phyloP scores from a whole-genome alignment of 2,888 invertebrate species.

The Euplagia quadripunctaria region DNA sequence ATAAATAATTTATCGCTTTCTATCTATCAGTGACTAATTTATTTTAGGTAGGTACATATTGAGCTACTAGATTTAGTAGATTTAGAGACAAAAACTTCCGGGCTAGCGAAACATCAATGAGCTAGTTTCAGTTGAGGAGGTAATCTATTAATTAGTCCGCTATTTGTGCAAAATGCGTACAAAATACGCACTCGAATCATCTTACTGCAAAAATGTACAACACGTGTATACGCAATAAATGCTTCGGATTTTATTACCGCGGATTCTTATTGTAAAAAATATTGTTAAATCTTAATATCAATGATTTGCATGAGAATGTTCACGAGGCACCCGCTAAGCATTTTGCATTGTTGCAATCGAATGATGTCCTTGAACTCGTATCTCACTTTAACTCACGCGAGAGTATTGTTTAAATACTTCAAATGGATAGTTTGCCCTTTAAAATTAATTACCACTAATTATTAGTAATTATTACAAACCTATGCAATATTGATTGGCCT shows the following conservation, averaged over 20 bases:
- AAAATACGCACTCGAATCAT: not conserved
- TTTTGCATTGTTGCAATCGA: conserved; percentile 9
- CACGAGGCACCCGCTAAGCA: not conserved
- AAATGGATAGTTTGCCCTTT: not conserved
- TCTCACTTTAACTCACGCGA: not conserved
- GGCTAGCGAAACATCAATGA: not conserved
- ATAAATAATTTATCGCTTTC: too few relatives aligned
- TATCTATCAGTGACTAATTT: too few relatives aligned
- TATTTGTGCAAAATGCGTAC: not conserved
- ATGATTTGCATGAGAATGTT: conserved; percentile 6
- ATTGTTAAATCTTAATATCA: conserved; percentile 8
- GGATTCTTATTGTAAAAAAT: not conserved
- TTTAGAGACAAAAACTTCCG: too few relatives aligned
- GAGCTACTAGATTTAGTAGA: too few relatives aligned
- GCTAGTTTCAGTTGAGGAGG: not conserved
- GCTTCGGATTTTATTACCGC: not conserved
- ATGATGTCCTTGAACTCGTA: conserved; percentile 12
- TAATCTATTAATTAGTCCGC: not conserved
- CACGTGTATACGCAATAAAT: conserved; percentile 2
- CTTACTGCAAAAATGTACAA: not conserved
- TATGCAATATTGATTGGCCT: too few relatives aligned
- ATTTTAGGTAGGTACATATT: too few relatives aligned
- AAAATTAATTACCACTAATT: not conserved
- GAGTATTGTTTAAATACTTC: not conserved
- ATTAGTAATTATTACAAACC: not conserved